Conservation (phyloP, 2,113 vertebrate genomes). For the Melospiza melodia region DNA sequence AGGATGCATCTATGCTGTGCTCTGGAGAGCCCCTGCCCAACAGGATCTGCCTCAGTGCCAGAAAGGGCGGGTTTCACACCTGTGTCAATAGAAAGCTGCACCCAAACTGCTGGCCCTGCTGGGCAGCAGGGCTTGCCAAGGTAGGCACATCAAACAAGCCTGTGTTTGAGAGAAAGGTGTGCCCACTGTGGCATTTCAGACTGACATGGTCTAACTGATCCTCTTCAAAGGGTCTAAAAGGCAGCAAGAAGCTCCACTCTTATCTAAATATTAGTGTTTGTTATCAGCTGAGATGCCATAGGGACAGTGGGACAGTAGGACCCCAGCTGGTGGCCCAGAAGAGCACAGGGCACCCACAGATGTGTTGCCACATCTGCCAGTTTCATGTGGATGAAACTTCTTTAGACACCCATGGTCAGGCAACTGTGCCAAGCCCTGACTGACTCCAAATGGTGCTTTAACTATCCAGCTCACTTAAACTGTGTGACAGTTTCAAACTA, state of each 20-base stretch:
- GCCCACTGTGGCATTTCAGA: accelerated
- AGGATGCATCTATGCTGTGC: background rate
- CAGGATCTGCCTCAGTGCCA: background rate
- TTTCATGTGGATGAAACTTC: background rate
- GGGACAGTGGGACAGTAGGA: background rate
- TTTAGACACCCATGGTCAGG: background rate
- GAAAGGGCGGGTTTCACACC: background rate
- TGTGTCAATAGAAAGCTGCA: constrained; percentile 48
- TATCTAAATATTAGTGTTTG: background rate
- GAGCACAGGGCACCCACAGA: background rate
- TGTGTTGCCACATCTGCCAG: background rate
- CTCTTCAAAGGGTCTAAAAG: background rate
- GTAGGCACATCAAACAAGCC: background rate
- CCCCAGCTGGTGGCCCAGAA: background rate
- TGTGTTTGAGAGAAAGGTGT: background rate
- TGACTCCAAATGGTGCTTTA: background rate
- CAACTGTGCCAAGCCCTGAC: background rate
- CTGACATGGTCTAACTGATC: background rate
- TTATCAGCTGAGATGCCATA: background rate
- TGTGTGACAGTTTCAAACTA: background rate
- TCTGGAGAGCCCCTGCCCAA: background rate
- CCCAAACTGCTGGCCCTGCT: background rate
- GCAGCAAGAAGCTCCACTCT: background rate
- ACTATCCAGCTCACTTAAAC: background rate
- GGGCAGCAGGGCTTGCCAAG: background rate